These are phyloP conservation scores for Bombyx mori DNA, from an alignment of 1,140 invertebrate species.

Conservation along the genomic window ASM3026992v2 NC_085114.1:6407501-6408000, in stretches of 20 bases:
- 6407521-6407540: too few species aligned
- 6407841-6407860: too few species aligned
- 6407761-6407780: slow-evolving; percentile 31
- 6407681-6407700: slow-evolving; percentile 34
- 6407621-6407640: slow-evolving; percentile 44
- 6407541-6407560: too few species aligned
- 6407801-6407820: slow-evolving; percentile 6
- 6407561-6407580: background rate
- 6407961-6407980: too few species aligned
- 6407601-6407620: slow-evolving; percentile 50
- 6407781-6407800: slow-evolving; percentile 20
- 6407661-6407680: slow-evolving; percentile 33
- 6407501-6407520: too few species aligned
- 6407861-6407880: too few species aligned
- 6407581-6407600: slow-evolving; percentile 4
- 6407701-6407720: slow-evolving; percentile 35
- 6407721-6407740: slow-evolving; percentile 22
- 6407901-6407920: too few species aligned
- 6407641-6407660: slow-evolving; percentile 49
- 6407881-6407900: too few species aligned
- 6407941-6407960: too few species aligned
- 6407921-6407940: too few species aligned
- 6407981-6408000: too few species aligned
- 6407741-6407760: slow-evolving; percentile 37
- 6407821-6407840: too few species aligned